Conservation (phyloP, 2,797 vertebrate species). For the Yasuhikotakia modesta region DNA sequence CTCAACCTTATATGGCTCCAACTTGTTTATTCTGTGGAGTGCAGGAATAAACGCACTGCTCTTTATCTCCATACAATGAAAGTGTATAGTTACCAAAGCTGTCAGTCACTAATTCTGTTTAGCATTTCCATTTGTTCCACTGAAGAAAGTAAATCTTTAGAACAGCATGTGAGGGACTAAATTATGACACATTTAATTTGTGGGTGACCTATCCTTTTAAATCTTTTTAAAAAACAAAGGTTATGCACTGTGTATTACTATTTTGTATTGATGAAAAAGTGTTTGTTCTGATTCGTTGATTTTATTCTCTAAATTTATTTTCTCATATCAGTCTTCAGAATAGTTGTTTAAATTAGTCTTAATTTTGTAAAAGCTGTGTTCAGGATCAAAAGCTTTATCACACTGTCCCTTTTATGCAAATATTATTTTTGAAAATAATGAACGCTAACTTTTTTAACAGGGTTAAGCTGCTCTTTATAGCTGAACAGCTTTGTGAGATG, state of each 20-base stretch:
- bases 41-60: neutral
- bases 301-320: neutral
- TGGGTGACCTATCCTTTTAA: neutral
- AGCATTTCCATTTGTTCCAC: too few species aligned
- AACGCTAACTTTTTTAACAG: slow-evolving; percentile 14
- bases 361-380: slow-evolving; percentile 14
- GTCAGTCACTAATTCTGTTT: too few species aligned
- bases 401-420: neutral
- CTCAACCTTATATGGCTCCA: neutral
- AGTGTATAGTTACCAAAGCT: neutral
- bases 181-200: neutral
- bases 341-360: too few species aligned
- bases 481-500: neutral
- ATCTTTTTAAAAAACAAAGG: neutral
- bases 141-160: neutral
- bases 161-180: neutral
- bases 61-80: neutral
- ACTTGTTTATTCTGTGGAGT: neutral
- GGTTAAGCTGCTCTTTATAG: slow-evolving; percentile 14
- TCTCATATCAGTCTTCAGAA: slow-evolving; percentile 7
- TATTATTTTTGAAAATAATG: slow-evolving; percentile 5
- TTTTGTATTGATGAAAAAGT: neutral
- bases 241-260: slow-evolving; percentile 20
- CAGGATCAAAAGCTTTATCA: neutral
- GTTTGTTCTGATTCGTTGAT: neutral